Evolutionary conservation across 2,888 invertebrate genomes (phyloP).

Genomic region (Labia minor): DNA sequence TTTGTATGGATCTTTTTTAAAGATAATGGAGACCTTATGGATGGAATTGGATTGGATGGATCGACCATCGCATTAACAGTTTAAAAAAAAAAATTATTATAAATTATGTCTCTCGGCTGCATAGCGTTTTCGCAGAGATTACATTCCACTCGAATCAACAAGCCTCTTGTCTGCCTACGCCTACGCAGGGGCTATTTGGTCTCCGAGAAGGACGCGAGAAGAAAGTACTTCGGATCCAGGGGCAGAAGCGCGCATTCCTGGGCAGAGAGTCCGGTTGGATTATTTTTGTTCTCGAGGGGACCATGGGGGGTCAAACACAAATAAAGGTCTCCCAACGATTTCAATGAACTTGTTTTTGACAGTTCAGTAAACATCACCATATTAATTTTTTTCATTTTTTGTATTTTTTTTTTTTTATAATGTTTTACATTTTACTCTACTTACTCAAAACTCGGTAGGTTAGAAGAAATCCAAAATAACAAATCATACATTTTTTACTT

Average conservation of each 20-base stretch:
- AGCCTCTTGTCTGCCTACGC: not conserved
- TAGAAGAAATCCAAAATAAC: too few species aligned
- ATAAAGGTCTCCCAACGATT: not conserved
- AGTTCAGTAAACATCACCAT: not conserved
- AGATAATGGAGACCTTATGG: too few species aligned
- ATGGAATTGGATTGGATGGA: not conserved
- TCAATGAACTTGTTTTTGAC: not conserved
- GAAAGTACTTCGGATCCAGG: constrained; percentile 13
- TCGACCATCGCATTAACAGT: not conserved
- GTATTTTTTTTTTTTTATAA: not conserved
- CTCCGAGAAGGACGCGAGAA: constrained; percentile 13
- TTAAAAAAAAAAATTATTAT: not conserved
- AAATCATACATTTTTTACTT: too few species aligned
- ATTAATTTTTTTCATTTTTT: not conserved
- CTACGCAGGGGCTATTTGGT: not conserved
- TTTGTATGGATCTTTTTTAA: too few species aligned
- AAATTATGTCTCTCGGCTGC: not conserved
- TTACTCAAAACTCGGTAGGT: too few species aligned
- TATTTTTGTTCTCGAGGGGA: not conserved
- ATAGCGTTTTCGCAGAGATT: not conserved
- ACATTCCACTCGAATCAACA: constrained; percentile 13
- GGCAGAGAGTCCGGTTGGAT: not conserved
- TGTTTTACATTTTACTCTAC: not conserved
- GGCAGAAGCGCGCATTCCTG: constrained; percentile 8
- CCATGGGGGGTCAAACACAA: not conserved